Evolutionary conservation across 2,113 vertebrate species (phyloP).

Genomic region (Pagrus major): DNA sequence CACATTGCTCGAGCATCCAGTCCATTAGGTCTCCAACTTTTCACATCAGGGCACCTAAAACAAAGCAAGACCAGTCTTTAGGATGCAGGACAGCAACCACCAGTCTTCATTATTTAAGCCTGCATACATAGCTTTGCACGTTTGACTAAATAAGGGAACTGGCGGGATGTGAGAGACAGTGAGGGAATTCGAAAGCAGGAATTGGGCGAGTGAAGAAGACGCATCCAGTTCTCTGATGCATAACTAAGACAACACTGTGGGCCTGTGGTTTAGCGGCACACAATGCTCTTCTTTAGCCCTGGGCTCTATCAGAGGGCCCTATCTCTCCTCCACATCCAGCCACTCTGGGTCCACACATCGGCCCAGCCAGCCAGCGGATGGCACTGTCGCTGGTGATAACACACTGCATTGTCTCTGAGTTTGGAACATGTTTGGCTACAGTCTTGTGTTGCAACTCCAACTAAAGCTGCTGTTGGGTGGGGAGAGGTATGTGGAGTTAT

Average conservation of each 20-base stretch:
- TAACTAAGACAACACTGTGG: constrained; percentile 76
- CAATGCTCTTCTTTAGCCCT: constrained; percentile 59
- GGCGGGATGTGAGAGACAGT: constrained; percentile 57
- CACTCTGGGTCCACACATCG: constrained; percentile 54
- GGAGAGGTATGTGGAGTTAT: background rate
- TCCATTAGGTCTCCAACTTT: constrained; percentile 38
- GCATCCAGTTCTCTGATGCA: constrained; percentile 76
- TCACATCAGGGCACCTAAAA: constrained; percentile 30
- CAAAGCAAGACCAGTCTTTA: constrained; percentile 27
- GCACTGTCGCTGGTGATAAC: constrained; percentile 76
- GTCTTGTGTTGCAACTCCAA: constrained; percentile 47
- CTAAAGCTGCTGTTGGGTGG: constrained; percentile 43
- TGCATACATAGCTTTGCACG: constrained; percentile 42
- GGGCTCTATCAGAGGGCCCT: constrained; percentile 68
- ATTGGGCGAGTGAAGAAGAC: constrained; percentile 59
- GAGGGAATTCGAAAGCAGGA: constrained; percentile 59
- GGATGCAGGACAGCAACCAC: constrained; percentile 21
- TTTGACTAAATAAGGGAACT: constrained; percentile 57
- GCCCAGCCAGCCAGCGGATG: constrained; percentile 70
- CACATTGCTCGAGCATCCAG: constrained; percentile 23
- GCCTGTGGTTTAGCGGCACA: constrained; percentile 63
- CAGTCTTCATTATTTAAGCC: constrained; percentile 39
- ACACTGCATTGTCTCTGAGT: constrained; percentile 60
- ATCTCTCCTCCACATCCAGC: constrained; percentile 74
- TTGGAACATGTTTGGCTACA: constrained; percentile 56